These are phyloP conservation scores for Charina bottae DNA, from an alignment of 2,113 vertebrate genomes.

Conservation along the genomic window DNA sequence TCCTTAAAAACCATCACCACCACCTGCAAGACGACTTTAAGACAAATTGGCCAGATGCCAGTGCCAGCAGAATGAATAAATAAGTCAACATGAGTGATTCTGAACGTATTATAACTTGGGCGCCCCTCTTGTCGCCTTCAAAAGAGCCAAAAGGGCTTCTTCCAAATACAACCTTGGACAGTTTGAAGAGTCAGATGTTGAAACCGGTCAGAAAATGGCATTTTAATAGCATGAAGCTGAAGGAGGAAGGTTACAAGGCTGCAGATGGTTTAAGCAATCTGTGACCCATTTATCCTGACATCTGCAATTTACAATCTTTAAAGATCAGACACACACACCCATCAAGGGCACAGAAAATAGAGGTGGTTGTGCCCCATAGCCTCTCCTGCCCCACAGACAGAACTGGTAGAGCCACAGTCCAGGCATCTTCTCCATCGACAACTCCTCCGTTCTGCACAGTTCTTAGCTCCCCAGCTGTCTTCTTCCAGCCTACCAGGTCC, in stretches of 20 bases:
- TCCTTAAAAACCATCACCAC: not conserved
- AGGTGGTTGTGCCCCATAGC: not conserved
- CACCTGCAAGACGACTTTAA: no score
- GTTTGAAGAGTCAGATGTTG: not conserved
- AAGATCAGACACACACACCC: not conserved
- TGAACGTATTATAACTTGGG: no score
- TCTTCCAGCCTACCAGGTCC: no score
- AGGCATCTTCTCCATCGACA: not conserved
- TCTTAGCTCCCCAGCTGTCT: not conserved
- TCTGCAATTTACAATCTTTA: not conserved
- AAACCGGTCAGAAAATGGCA: not conserved
- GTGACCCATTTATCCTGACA: not conserved
- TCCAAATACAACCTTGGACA: not conserved
- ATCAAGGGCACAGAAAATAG: not conserved
- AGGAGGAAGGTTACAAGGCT: not conserved
- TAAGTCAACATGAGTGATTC: no score
- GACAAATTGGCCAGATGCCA: no score
- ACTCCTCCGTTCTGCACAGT: not conserved
- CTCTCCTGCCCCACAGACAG: not conserved
- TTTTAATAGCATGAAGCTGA: not conserved
- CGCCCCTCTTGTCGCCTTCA: no score
- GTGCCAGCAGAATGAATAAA: no score
- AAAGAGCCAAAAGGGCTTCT: not conserved
- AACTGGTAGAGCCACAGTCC: not conserved
- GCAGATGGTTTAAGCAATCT: not conserved